Base-by-base conservation (phyloP, 2,113 vertebrate species). In the Psophia crepitans region DNA sequence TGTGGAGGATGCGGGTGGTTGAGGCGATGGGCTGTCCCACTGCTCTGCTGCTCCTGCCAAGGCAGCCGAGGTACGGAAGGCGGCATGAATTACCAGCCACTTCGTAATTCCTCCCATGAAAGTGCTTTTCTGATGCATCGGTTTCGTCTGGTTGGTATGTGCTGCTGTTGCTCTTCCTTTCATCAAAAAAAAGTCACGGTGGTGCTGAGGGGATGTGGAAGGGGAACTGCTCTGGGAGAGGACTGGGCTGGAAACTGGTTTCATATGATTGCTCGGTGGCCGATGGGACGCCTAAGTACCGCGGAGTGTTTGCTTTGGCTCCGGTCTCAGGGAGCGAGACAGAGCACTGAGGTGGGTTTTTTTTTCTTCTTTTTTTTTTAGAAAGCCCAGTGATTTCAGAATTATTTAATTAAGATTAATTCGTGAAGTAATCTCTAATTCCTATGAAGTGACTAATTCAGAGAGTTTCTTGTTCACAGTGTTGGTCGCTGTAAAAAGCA, bases 321-420 rank as follows among this genome's bases (percentile, higher is more conserved):
- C 78, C 21, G 21, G 32, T 85, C 11, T 9, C 48, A 24, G 71
- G 23, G 80, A 94, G 18, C 22, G 46, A 92, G 64, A 89, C 86
- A 66, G n/a, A 69, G 30, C 43, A 39, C 69, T 71, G 43, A 2
- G 5, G 17, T 83, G 44, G 46, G 46, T 17, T 54, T 8, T 27
- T 12, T 39, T 13, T 43, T 39, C n/a, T 13, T 37, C 35, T 83
- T 26, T 27, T 37, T 56, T 43, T 23, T 43, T 78, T 51, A n/a
- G 35, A 37, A 30, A 57, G 58, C 57, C 49, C 77, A 63, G 22
- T 81, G 74, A 88, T 74, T 80, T 91, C 61, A 89, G 73, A 90
- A 84, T 46, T 24, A 96, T 91, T 95, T 93, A 93, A 90, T 96
- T 87, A 78, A 71, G 85, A 93, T 92, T 87, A 96, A 93, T 96